These are phyloP conservation scores for Hypothenemus hampei DNA, from an alignment of 1,140 invertebrate genomes.

Conservation along the genomic window DNA sequence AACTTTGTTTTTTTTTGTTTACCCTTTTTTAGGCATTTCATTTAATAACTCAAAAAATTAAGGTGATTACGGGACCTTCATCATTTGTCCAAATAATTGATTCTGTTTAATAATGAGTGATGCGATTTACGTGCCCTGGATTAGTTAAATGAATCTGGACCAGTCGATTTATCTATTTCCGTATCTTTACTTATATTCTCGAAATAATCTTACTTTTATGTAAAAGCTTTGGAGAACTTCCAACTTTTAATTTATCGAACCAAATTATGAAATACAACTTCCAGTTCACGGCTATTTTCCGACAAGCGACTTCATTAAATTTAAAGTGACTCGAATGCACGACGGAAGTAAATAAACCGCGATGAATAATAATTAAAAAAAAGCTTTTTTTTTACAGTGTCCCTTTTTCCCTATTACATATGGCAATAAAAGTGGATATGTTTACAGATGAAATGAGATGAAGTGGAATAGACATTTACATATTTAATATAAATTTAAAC, in stretches of 20 bases:
- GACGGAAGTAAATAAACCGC: too few species aligned
- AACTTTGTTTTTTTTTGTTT: slow-evolving; percentile 26
- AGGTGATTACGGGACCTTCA: too few species aligned
- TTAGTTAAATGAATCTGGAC: too few species aligned
- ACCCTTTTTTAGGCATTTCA: slow-evolving; percentile 14
- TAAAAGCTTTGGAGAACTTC: slow-evolving; percentile 1
- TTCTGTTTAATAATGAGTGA: too few species aligned
- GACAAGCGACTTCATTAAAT: not conserved
- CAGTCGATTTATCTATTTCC: slow-evolving; percentile 6
- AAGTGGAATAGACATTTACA: too few species aligned
- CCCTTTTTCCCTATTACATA: too few species aligned
- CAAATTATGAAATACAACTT: slow-evolving; percentile 7
- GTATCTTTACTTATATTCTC: slow-evolving; percentile 8
- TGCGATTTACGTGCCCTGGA: too few species aligned
- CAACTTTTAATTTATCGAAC: slow-evolving; percentile 18
- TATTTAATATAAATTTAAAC: too few species aligned
- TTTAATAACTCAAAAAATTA: slow-evolving; percentile 12
- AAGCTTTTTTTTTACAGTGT: too few species aligned
- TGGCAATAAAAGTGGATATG: too few species aligned
- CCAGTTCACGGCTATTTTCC: slow-evolving; percentile 1
- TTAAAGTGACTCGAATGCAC: not conserved
- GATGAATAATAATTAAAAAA: not conserved
- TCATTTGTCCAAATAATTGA: too few species aligned
- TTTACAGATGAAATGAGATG: too few species aligned
- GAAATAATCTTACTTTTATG: not conserved